Evolutionary conservation across 2,113 vertebrate genomes (phyloP).

Genomic region (Brachypodius melanocephalos): DNA sequence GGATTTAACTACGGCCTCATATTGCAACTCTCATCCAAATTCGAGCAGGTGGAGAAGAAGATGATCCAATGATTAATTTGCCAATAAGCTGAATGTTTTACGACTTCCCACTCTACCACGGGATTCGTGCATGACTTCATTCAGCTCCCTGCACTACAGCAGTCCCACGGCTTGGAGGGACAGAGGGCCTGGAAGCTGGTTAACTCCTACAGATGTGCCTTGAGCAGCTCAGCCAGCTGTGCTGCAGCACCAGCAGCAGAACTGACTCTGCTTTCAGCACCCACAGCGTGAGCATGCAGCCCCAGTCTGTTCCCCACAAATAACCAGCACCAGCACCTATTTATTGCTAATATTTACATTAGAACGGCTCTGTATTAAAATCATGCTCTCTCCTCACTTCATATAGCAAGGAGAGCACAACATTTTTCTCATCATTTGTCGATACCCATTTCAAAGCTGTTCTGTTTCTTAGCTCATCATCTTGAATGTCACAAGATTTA

Average conservation of each 20-base stretch:
- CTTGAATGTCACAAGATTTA: background rate
- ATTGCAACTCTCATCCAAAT: background rate
- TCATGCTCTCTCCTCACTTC: background rate
- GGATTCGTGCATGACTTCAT: rapidly evolving
- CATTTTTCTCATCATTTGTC: background rate
- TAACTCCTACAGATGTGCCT: background rate
- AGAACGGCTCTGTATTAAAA: background rate
- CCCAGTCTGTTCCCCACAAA: background rate
- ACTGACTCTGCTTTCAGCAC: no score
- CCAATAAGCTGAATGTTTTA: background rate
- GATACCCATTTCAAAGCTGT: background rate
- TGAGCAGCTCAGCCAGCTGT: background rate
- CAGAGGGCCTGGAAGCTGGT: background rate
- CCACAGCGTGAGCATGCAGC: background rate
- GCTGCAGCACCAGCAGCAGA: background rate
- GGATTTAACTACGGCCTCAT: background rate
- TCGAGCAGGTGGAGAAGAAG: background rate
- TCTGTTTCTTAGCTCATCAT: background rate
- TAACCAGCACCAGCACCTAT: background rate
- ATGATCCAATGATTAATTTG: rapidly evolving
- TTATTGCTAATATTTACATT: background rate
- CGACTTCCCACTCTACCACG: background rate
- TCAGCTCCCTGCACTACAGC: background rate
- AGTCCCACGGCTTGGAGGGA: background rate
- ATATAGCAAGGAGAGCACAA: background rate